A percentile compares a stretch with the other conserved stretches of the same genome.
phyloP scores from a whole-genome alignment of 2,797 vertebrate genomes.

The Allochrocebus solatus region DNA sequence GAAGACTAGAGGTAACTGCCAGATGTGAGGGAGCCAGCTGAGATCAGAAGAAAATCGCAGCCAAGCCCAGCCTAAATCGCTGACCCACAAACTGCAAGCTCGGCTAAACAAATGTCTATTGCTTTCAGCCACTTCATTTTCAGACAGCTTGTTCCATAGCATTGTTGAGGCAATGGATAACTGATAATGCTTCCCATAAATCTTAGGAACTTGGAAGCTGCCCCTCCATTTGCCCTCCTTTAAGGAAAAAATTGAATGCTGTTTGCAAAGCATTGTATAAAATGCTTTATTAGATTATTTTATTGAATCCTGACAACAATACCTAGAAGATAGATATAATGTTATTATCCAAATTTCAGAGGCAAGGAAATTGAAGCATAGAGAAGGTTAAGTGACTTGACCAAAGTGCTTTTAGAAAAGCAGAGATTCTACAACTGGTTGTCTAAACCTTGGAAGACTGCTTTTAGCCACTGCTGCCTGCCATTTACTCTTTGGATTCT shows the following conservation, averaged over 20 bases:
- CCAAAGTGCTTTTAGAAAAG: neutral
- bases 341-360: neutral
- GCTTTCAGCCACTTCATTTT: neutral
- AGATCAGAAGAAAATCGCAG: neutral
- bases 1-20: neutral
- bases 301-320: neutral
- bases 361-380: neutral
- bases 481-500: neutral
- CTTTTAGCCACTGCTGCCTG: neutral
- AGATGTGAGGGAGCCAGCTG: neutral
- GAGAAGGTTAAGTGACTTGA: neutral
- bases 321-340: neutral
- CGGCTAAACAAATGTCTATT: neutral
- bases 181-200: neutral
- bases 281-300: neutral
- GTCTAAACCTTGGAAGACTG: neutral
- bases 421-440: neutral
- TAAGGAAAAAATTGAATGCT: neutral
- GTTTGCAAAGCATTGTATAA: neutral
- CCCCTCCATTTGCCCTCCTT: neutral
- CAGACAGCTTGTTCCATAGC: neutral
- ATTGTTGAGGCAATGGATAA: neutral
- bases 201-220: neutral
- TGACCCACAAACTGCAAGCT: neutral
- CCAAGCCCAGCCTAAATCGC: neutral